Percentiles rank a stretch among this genome's conserved stretches.
phyloP scores from a whole-genome alignment of 2,797 vertebrate species.

The Dipus sagitta region DNA sequence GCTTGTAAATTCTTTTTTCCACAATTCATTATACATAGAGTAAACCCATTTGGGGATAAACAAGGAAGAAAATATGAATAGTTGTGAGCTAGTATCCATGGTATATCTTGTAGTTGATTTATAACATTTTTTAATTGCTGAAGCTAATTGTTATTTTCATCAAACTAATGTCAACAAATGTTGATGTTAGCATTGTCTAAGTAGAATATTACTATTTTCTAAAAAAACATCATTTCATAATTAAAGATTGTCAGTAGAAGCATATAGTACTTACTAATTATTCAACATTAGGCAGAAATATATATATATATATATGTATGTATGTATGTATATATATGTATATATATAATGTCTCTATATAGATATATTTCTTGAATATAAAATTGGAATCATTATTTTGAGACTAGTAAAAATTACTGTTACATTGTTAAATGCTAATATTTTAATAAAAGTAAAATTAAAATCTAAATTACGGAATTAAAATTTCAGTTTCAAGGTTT shows the following conservation, averaged over 20 bases:
- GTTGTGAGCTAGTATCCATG: background rate
- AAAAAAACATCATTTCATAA: conserved; percentile 33
- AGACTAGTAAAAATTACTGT: background rate
- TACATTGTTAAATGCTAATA: conserved; percentile 11
- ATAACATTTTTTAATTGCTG: conserved; percentile 34
- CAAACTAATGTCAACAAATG: background rate
- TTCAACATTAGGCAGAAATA: conserved; percentile 16
- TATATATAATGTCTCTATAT: too few species aligned
- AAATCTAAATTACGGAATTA: conserved; percentile 28
- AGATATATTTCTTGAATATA: background rate
- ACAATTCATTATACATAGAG: too few species aligned
- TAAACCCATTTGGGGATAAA: too few species aligned
- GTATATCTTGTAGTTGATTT: background rate
- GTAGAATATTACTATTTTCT: background rate
- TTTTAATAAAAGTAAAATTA: background rate
- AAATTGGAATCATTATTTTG: conserved; percentile 42
- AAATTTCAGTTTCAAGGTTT: conserved; percentile 30
- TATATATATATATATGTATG: too few species aligned
- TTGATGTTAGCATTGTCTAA: background rate
- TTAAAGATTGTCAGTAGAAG: background rate
- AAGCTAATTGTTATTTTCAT: conserved; percentile 38
- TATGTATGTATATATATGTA: too few species aligned
- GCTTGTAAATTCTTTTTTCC: background rate
- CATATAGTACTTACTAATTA: background rate
- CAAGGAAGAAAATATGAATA: too few species aligned